A percentile compares a stretch with the other conserved stretches of the same genome.
Conservation (phyloP, 2,113 vertebrate species). For the Peromyscus maniculatus region DNA sequence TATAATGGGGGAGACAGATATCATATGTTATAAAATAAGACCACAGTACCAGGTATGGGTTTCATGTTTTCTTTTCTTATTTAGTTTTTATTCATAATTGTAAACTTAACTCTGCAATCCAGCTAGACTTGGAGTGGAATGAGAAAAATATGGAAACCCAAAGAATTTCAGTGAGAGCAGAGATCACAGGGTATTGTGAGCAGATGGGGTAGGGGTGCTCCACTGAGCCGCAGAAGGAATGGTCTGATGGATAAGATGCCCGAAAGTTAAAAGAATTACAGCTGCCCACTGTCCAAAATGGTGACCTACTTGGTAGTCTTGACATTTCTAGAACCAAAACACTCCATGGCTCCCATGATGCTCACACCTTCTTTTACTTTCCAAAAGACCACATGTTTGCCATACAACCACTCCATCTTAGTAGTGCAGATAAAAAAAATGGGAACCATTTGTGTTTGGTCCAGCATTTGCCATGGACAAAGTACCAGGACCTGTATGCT, state of each 20-base stretch:
- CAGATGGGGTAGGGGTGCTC: not conserved
- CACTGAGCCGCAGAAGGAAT: not conserved
- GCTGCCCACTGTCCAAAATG: fast-evolving
- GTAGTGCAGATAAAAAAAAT: not conserved
- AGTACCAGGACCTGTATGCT: not conserved
- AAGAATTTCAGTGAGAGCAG: not conserved
- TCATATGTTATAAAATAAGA: not conserved
- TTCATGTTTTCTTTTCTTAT: not conserved
- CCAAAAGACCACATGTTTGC: not conserved
- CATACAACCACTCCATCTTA: not conserved
- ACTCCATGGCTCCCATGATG: not conserved
- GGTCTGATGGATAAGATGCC: not conserved
- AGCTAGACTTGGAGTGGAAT: not conserved
- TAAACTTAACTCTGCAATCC: not conserved
- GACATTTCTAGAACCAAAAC: not conserved
- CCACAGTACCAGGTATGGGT: not conserved
- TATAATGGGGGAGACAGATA: not conserved
- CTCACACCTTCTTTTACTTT: not conserved
- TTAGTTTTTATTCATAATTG: not conserved
- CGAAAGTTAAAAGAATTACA: not conserved
- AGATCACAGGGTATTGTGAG: not conserved
- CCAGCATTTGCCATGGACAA: not conserved
- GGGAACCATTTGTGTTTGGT: not conserved
- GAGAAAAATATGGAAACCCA: not conserved
- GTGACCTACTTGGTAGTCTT: not conserved